phyloP scores from a whole-genome alignment of 2,797 vertebrate genomes.

The Tenualosa thibaudeaui region DNA sequence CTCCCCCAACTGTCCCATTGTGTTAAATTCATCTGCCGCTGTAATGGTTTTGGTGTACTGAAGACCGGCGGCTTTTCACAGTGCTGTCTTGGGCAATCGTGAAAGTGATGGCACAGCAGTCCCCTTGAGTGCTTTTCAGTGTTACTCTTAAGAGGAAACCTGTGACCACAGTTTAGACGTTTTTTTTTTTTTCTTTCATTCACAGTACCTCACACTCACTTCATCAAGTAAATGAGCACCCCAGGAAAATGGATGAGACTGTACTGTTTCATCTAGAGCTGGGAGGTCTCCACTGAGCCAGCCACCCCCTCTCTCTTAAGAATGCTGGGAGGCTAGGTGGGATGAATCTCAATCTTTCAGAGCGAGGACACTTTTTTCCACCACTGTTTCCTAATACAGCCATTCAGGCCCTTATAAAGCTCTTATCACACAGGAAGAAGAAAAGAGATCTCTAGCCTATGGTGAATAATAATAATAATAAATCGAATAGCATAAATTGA shows the following conservation, averaged over 20 bases:
- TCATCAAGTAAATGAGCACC: conserved; percentile 8
- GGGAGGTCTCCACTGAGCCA: not conserved
- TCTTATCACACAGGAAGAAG: not conserved
- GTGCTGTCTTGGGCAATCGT: not conserved
- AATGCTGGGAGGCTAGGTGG: not conserved
- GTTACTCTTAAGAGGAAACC: not conserved
- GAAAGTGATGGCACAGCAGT: conserved; percentile 6
- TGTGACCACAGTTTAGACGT: conserved; percentile 10
- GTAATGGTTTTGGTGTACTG: conserved; percentile 2
- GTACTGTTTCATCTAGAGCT: conserved; percentile 8
- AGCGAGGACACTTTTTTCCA: conserved; percentile 42
- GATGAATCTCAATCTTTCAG: conserved; percentile 33
- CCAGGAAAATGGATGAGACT: not conserved
- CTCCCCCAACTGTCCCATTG: not conserved
- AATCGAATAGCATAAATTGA: not conserved
- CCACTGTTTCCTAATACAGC: not conserved
- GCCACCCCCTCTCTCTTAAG: not conserved
- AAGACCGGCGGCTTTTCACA: not conserved
- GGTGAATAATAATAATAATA: not conserved
- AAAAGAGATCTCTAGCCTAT: not conserved
- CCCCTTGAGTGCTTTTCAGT: not conserved
- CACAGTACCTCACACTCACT: conserved; percentile 7
- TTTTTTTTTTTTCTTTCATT: not conserved
- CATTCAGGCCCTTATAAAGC: not conserved
- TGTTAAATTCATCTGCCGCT: not conserved